phyloP scores from a whole-genome alignment of 2,797 vertebrate genomes.

The Melanotaenia nigrans region DNA sequence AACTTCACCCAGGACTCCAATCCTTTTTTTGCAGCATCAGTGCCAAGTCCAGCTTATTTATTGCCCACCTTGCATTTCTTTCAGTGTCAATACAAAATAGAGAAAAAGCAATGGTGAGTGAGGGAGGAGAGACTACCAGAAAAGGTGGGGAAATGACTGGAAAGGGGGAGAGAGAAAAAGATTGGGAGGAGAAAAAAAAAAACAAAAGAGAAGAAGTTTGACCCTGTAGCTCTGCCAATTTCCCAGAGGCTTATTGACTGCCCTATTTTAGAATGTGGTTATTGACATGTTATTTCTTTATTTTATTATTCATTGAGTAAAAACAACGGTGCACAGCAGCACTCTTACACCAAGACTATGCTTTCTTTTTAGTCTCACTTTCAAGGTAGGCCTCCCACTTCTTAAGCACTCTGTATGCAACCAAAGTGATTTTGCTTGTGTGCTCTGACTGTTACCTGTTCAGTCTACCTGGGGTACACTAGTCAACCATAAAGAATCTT shows the following conservation, averaged over 20 bases:
- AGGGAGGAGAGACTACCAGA: slow-evolving; percentile 39
- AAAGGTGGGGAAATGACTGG: slow-evolving; percentile 14
- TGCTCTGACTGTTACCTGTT: background rate
- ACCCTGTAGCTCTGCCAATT: slow-evolving; percentile 39
- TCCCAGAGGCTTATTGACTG: slow-evolving; percentile 56
- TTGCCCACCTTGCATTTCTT: slow-evolving; percentile 74
- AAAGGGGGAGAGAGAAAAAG: background rate
- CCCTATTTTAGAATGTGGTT: slow-evolving; percentile 60
- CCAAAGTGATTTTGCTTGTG: background rate
- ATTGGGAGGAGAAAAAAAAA: background rate
- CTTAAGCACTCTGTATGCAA: background rate
- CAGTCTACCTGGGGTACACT: background rate
- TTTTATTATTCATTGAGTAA: slow-evolving; percentile 65
- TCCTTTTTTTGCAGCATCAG: slow-evolving; percentile 51
- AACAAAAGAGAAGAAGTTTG: slow-evolving; percentile 16
- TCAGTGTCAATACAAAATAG: slow-evolving; percentile 61
- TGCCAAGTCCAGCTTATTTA: slow-evolving; percentile 62
- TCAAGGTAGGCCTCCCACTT: background rate
- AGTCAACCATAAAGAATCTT: background rate
- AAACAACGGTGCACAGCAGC: slow-evolving; percentile 42
- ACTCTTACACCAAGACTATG: background rate
- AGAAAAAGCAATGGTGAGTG: slow-evolving; percentile 42
- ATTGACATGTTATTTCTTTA: slow-evolving; percentile 69
- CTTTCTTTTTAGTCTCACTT: background rate
- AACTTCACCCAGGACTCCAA: slow-evolving; percentile 30